Base-by-base conservation (phyloP, 2,113 vertebrate genomes). In the Plecotus auritus region DNA sequence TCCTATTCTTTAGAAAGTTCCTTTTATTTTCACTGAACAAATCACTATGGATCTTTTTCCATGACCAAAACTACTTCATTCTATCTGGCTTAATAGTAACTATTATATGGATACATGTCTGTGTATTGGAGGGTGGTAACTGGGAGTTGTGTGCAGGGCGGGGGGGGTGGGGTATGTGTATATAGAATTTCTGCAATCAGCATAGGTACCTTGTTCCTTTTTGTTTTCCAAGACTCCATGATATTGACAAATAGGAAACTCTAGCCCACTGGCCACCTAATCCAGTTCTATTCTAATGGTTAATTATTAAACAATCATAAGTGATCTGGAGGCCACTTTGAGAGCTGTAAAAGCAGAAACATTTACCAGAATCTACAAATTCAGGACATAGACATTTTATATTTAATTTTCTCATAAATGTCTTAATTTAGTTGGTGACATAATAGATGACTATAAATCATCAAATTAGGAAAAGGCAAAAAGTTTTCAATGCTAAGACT, bases 361-460 rank as follows among this genome's bases (percentile, higher is more conserved):
- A 67, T 67, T 66, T 66, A 66, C 64, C 83, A 95, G 85, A 90
- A 91, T 64, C 78, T 86, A 23, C 45, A 92, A 90, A 82, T 77
- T 85, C 40, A 69, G 67, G 47, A 72, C 22, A 81, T 18, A 77
- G 32, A 47, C 67, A 66, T 95, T 93, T 95, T 85, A 90, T 82
- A 95, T 96, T 93, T 51, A 72, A 85, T 88, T 95, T 96, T 96
- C 77, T 85, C n/a, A 82, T 77, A 90, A 84, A 45, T 85, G 59
- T 61, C 76, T 56, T 73, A 85, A 92, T 95, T 80, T 92, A 91
- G 77, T 56, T 40, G 69, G 47, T 88, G 66, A 30, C 2, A 0
- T 76, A 81, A 56, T 69, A 3, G 56, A 70, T 92, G 72, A 93
- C 54, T 80, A 84, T 73, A 84, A 94, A 90, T 18, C 54, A 74